These are phyloP conservation scores for Arion vulgaris DNA, from an alignment of 1,140 invertebrate genomes.

Conservation along the genomic window DNA sequence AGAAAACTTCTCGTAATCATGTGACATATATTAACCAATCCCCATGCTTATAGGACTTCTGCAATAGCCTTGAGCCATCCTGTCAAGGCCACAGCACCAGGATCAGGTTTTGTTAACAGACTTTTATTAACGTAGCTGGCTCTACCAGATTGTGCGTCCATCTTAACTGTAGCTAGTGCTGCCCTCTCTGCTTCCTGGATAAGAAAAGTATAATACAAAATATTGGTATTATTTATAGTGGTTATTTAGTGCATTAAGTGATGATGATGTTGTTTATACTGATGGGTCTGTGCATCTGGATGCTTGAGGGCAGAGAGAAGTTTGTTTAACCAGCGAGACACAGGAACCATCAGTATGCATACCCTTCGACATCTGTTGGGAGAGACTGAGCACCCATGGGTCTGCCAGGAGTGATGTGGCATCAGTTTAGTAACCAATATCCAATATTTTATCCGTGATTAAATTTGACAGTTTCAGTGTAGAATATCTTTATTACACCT, in stretches of 20 bases:
- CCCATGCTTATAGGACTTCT: slow-evolving; percentile 30
- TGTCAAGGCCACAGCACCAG: slow-evolving; percentile 80
- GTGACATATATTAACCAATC: background rate
- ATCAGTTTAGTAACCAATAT: too few relatives aligned
- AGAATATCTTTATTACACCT: too few relatives aligned
- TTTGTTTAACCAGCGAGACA: too few relatives aligned
- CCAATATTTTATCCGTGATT: background rate
- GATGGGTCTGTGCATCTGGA: too few relatives aligned
- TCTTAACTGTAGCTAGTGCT: slow-evolving; percentile 75
- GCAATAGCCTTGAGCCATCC: slow-evolving; percentile 77
- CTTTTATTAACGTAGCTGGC: slow-evolving; percentile 73
- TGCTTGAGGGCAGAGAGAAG: too few relatives aligned
- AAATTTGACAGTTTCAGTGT: too few relatives aligned
- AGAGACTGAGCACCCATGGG: too few relatives aligned
- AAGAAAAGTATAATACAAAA: background rate
- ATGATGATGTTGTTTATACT: too few relatives aligned
- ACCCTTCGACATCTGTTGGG: too few relatives aligned
- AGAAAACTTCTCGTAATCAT: too few relatives aligned
- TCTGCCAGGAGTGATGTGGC: too few relatives aligned
- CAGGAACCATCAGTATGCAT: too few relatives aligned
- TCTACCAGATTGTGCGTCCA: slow-evolving; percentile 76
- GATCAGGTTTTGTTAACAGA: slow-evolving; percentile 75
- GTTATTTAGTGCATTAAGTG: background rate
- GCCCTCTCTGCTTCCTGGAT: slow-evolving; percentile 70
- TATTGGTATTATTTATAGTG: background rate